Base-by-base conservation (phyloP, 2,888 invertebrate species). In the Eumerus sabulonum region DNA sequence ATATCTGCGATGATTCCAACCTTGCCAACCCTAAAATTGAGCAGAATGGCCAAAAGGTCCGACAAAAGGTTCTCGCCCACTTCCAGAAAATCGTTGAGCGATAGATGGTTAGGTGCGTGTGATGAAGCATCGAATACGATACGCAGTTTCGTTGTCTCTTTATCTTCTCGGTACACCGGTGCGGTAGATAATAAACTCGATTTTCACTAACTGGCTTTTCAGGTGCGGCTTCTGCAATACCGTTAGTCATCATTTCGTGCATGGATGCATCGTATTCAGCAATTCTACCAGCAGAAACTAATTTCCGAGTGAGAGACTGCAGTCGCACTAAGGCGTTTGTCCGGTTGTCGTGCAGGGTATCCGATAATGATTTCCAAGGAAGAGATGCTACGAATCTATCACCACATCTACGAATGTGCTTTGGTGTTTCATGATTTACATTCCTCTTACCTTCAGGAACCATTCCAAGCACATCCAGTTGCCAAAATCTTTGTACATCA, bases 11-110 rank as follows among this genome's bases (percentile, higher is more conserved):
- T 53, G 1, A 85, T 42, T 3, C 82, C 83, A 51, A 70, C 36
- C 16, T 35, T 56, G 38, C 47, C 68, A 13, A 64, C 16, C 35
- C 59, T 51, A 27, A 76, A 76, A 51, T 71, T 76, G n/a, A 76
- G 14, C 14, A 77, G 44, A 13, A 72, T 66, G 0, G 56, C n/a
- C 17, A 77, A 53, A 11, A 85, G 45, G 35, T 83, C 77, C 2
- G 82, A 57, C 45, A 84, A 83, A 27, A 84, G 45, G 4, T 63
- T 60, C 3, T 84, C 83, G 1, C 85, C 85, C 4, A 81, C 60
- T 53, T 81, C 59, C 18, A 84, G 77, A 11, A 50, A 14, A 16
- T 83, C 82, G 50, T 85, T 85, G 9, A 84, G 56, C 12, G 82
- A 82, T 9, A 68, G 36, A 11, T 82, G 76, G 19, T n/a, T n/a